A percentile compares a stretch with the other conserved stretches of the same genome.
Evolutionary conservation across 2,113 vertebrate genomes (phyloP).

Genomic region (Nymphicus hollandicus): DNA sequence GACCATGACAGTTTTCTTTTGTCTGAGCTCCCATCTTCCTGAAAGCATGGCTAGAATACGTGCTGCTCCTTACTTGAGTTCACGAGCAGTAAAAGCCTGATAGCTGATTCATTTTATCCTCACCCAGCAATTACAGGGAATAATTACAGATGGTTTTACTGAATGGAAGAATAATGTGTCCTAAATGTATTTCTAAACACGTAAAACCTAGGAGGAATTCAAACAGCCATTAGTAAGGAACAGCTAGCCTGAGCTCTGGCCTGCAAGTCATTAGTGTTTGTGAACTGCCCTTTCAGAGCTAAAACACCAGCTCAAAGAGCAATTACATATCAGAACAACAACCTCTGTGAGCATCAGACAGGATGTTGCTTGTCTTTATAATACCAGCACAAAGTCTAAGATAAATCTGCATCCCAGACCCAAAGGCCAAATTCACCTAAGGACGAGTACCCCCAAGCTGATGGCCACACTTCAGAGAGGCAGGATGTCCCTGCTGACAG

Average conservation of each 20-base stretch:
- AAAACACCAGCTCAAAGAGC: neutral
- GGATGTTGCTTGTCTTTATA: neutral
- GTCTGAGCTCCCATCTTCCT: neutral
- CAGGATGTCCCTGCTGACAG: neutral
- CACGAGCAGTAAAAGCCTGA: neutral
- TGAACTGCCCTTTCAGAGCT: neutral
- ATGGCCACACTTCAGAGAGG: neutral
- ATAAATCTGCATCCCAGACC: neutral
- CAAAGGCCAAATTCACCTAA: neutral
- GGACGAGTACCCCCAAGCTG: neutral
- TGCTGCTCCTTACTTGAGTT: neutral
- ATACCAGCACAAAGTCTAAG: neutral
- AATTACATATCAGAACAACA: neutral
- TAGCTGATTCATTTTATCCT: conserved; percentile 12
- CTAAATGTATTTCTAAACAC: conserved; percentile 55
- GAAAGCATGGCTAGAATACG: neutral
- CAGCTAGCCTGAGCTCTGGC: conserved; percentile 22
- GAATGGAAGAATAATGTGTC: conserved; percentile 33
- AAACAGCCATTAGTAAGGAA: conserved; percentile 11
- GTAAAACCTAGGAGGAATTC: conserved; percentile 2
- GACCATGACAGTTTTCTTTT: neutral
- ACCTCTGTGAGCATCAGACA: neutral
- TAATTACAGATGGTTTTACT: conserved; percentile 46
- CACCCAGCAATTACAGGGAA: conserved; percentile 43
- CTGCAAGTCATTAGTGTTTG: conserved; percentile 12